A percentile compares a stretch with the other conserved stretches of the same genome.
These are phyloP conservation scores for Trachymyrmex cornetzi DNA, from an alignment of 1,140 invertebrate genomes.

Conservation along the genomic window DNA sequence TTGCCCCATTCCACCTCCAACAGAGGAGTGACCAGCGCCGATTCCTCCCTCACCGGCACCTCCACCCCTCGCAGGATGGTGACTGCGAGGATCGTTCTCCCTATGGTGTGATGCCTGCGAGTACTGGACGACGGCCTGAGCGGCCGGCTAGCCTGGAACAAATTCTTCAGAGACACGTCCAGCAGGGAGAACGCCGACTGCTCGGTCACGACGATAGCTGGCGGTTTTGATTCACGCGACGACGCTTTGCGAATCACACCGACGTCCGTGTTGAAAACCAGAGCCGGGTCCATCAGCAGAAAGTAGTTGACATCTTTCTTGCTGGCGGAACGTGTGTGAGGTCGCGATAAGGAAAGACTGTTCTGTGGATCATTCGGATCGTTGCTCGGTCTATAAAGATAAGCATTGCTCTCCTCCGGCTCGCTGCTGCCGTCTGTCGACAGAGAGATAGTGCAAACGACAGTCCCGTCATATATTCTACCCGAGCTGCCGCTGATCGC, in stretches of 20 bases:
- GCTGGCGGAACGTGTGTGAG: constrained; percentile 36
- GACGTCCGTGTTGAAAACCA: constrained; percentile 65
- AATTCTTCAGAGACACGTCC: constrained; percentile 78
- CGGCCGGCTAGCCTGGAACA: constrained; percentile 79
- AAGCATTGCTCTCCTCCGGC: constrained; percentile 54
- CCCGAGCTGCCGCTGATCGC: constrained; percentile 76
- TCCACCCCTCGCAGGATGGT: constrained; percentile 83
- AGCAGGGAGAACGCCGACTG: constrained; percentile 80
- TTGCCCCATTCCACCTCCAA: constrained; percentile 84
- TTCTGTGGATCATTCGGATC: constrained; percentile 85
- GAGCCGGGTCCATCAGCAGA: constrained; percentile 74
- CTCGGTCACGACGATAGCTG: constrained; percentile 81
- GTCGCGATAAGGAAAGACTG: constrained; percentile 66
- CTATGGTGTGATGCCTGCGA: constrained; percentile 69
- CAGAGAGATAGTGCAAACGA: constrained; percentile 80
- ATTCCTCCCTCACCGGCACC: constrained; percentile 85
- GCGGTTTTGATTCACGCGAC: constrained; percentile 59
- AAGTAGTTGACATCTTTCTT: constrained; percentile 78
- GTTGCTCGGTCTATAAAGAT: constrained; percentile 75
- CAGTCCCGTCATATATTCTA: constrained; percentile 78
- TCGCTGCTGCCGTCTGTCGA: constrained; percentile 57
- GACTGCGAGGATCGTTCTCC: constrained; percentile 80
- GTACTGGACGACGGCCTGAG: constrained; percentile 69
- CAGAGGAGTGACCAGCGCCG: constrained; percentile 82
- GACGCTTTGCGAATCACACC: constrained; percentile 22